Percentiles rank a stretch among this genome's conserved stretches.
Conservation (phyloP, 2,888 invertebrate species). For the Chaitophorus viminalis region DNA sequence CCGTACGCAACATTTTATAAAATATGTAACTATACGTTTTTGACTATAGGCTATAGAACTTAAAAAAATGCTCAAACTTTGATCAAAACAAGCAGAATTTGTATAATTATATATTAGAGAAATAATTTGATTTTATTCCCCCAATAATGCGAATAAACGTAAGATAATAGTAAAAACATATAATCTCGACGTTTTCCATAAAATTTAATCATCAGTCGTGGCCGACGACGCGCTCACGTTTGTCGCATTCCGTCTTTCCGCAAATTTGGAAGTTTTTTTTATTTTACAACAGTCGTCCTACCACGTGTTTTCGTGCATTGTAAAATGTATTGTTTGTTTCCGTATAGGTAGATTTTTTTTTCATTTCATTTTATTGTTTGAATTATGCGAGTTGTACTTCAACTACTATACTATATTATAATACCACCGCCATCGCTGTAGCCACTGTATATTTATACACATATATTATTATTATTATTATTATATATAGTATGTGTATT, state of each 20-base stretch:
- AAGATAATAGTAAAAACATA: neutral
- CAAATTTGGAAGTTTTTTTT: neutral
- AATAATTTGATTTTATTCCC: neutral
- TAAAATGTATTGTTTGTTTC: constrained; percentile 9
- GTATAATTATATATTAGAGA: too few relatives aligned
- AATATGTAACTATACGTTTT: too few relatives aligned
- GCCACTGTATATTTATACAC: neutral
- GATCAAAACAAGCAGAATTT: too few relatives aligned
- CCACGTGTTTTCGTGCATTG: neutral
- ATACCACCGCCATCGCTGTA: neutral
- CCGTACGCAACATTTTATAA: too few relatives aligned
- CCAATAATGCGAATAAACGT: neutral
- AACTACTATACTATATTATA: neutral
- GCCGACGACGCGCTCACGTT: constrained; percentile 18
- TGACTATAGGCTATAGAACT: too few relatives aligned
- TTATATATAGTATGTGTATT: neutral
- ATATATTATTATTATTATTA: too few relatives aligned
- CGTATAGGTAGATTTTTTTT: too few relatives aligned
- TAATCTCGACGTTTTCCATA: neutral
- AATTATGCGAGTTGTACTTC: neutral
- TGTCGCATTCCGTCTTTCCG: constrained; percentile 8
- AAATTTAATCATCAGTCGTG: constrained; percentile 16
- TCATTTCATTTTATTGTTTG: constrained; percentile 29
- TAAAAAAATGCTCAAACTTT: too few relatives aligned
- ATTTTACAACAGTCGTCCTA: neutral